Evolutionary conservation across 2,888 invertebrate species (phyloP).

Genomic region (Alsophila aescularia): DNA sequence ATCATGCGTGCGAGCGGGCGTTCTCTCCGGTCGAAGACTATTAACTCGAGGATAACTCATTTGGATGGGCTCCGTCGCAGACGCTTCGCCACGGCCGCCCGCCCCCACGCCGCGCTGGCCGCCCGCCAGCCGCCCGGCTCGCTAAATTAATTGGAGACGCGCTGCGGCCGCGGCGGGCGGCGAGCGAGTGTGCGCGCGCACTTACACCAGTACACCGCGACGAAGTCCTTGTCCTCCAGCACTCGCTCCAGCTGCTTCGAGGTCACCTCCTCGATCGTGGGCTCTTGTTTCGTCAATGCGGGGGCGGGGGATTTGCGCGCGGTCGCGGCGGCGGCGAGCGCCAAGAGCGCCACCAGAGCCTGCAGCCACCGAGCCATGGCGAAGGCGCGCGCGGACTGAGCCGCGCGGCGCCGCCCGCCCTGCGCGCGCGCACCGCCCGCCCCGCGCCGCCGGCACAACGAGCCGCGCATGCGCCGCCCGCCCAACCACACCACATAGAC

Average conservation of each 20-base stretch:
- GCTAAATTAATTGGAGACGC: slow-evolving; percentile 61
- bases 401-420: slow-evolving; percentile 57
- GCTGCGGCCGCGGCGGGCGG: slow-evolving; percentile 52
- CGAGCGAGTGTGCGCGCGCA: slow-evolving; percentile 63
- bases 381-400: slow-evolving; percentile 81
- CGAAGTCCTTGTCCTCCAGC: slow-evolving; percentile 95
- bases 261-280: slow-evolving; percentile 97
- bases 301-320: slow-evolving; percentile 72
- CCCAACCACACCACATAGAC: slow-evolving; percentile 4
- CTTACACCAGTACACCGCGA: slow-evolving; percentile 99
- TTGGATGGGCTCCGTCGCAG: slow-evolving; percentile 72
- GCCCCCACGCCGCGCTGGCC: slow-evolving; percentile 65
- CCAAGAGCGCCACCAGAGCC: slow-evolving; percentile 79
- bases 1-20: slow-evolving; percentile 60
- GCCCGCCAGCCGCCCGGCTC: slow-evolving; percentile 55
- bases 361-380: slow-evolving; percentile 82
- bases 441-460: slow-evolving; percentile 44
- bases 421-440: slow-evolving; percentile 57
- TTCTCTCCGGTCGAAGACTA: slow-evolving; percentile 71
- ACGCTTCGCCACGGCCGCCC: slow-evolving; percentile 66
- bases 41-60: slow-evolving; percentile 77
- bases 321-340: slow-evolving; percentile 81
- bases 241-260: slow-evolving; percentile 96
- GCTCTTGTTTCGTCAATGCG: slow-evolving; percentile 80
- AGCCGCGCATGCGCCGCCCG: slow-evolving; percentile 47